Percentiles rank a stretch among this genome's conserved stretches.
phyloP scores from a whole-genome alignment of 2,113 vertebrate genomes.

The Helogale parvula region DNA sequence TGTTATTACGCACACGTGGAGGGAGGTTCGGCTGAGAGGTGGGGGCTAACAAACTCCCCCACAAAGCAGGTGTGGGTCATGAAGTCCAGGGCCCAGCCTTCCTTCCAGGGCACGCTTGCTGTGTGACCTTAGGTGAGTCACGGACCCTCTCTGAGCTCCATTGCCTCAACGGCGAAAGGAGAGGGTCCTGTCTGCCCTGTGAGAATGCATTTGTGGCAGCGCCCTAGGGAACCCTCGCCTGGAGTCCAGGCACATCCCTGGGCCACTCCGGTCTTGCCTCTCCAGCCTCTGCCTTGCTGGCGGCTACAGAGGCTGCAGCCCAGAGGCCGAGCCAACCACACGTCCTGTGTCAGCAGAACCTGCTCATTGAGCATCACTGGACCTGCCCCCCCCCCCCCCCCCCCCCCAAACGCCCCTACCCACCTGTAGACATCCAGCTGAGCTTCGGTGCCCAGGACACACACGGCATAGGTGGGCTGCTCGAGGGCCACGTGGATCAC shows the following conservation, averaged over 20 bases:
- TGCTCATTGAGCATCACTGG: rapidly evolving
- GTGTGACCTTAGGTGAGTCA: neutral
- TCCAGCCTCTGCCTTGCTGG: neutral
- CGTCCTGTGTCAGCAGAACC: neutral
- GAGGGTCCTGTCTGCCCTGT: neutral
- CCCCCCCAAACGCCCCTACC: neutral
- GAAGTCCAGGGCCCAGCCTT: neutral
- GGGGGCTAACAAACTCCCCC: no score
- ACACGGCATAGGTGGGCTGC: conserved; percentile 65
- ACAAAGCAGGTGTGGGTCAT: neutral
- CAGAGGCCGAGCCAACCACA: neutral
- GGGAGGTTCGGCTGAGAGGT: neutral
- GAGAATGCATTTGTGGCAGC: neutral
- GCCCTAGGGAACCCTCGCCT: neutral
- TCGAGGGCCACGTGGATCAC: conserved; percentile 52
- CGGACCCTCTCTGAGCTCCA: neutral
- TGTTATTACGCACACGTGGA: rapidly evolving
- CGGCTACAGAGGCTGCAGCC: neutral
- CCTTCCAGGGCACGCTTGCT: neutral
- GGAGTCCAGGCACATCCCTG: neutral
- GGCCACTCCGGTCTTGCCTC: rapidly evolving
- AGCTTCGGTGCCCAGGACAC: conserved; percentile 70
- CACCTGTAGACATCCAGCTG: conserved; percentile 75
- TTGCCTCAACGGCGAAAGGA: neutral
- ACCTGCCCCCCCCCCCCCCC: neutral